Conservation (phyloP, 1,140 invertebrate genomes). For the Cherax quadricarinatus region DNA sequence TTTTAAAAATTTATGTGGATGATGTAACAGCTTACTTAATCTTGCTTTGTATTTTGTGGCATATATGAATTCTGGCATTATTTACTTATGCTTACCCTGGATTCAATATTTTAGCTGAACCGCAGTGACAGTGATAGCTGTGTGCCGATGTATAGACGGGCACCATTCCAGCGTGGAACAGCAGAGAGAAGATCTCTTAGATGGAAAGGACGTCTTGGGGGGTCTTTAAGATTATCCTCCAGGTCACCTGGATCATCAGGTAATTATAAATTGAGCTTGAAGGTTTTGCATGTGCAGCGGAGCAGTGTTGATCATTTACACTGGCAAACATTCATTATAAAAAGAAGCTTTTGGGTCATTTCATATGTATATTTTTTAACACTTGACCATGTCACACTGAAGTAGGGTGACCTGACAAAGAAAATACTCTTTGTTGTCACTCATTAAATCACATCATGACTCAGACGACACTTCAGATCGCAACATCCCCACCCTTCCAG, state of each 20-base stretch:
- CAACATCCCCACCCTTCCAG: too few relatives aligned
- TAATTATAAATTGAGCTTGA: not conserved
- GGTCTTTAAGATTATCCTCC: conserved; percentile 58
- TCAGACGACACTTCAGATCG: too few relatives aligned
- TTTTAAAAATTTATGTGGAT: not conserved
- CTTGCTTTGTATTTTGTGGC: not conserved
- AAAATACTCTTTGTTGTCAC: too few relatives aligned
- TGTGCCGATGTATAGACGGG: conserved; percentile 91
- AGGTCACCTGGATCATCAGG: conserved; percentile 68
- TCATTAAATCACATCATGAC: too few relatives aligned
- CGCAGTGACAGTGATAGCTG: conserved; percentile 97
- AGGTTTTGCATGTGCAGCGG: not conserved
- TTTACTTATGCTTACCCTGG: not conserved
- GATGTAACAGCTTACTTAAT: not conserved
- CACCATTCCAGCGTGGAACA: conserved; percentile 92
- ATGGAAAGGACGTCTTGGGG: conserved; percentile 79
- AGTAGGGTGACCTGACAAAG: too few relatives aligned
- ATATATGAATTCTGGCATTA: not conserved
- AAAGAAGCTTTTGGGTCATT: too few relatives aligned
- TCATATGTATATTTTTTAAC: too few relatives aligned
- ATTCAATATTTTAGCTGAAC: conserved; percentile 79
- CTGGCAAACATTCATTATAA: too few relatives aligned
- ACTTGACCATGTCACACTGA: too few relatives aligned
- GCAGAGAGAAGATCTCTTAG: conserved; percentile 91
- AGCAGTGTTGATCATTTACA: too few relatives aligned